phyloP scores from a whole-genome alignment of 2,888 invertebrate species.

The Melieria picta region DNA sequence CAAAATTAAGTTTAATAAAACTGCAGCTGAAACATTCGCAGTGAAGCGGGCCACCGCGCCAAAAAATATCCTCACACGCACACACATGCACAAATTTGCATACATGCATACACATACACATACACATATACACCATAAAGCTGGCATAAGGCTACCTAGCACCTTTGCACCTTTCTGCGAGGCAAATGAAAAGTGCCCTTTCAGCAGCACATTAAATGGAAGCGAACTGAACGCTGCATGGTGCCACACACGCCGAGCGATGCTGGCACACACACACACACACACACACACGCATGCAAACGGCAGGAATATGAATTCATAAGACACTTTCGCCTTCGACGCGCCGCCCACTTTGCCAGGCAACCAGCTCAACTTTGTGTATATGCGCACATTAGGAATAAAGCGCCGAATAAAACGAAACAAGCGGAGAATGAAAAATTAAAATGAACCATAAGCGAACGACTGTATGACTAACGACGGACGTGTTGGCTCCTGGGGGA shows the following conservation, averaged over 20 bases:
- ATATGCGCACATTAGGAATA: not conserved
- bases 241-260: not conserved
- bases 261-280: constrained; percentile 13
- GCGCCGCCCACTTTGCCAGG: not conserved
- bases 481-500: not conserved
- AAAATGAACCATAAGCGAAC: not conserved
- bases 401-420: too few species aligned
- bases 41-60: too few species aligned
- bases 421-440: not conserved
- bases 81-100: not conserved
- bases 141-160: constrained; percentile 13
- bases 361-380: not conserved
- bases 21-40: too few species aligned
- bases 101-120: not conserved
- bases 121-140: not conserved
- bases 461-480: not conserved
- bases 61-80: too few species aligned
- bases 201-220: constrained; percentile 56
- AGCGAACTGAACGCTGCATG: constrained; percentile 12
- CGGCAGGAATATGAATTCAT: constrained; percentile 57
- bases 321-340: constrained; percentile 44
- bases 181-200: constrained; percentile 53
- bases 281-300: constrained; percentile 45
- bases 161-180: constrained; percentile 42
- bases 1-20: too few species aligned